These are phyloP conservation scores for Saimiri boliviensis DNA, from an alignment of 2,113 vertebrate genomes.

Conservation along the genomic window DNA sequence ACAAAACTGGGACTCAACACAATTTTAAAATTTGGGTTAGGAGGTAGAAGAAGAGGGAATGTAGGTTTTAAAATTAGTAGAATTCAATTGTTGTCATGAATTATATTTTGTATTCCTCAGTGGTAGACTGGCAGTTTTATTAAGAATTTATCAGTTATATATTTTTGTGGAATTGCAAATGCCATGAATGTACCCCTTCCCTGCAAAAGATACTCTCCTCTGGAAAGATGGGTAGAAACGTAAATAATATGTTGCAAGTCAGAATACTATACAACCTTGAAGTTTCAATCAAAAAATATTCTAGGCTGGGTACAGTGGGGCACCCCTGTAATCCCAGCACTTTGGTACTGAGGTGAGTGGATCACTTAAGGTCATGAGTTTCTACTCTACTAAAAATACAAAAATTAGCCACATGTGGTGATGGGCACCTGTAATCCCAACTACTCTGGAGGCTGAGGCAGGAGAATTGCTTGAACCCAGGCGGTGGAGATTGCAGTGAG, in stretches of 20 bases:
- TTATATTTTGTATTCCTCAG: not conserved
- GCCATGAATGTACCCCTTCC: rapidly evolving
- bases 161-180: not conserved
- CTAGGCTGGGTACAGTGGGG: too few relatives aligned
- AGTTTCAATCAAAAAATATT: not conserved
- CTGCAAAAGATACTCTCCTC: not conserved
- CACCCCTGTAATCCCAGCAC: too few relatives aligned
- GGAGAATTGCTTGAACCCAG: too few relatives aligned
- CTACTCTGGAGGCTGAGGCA: too few relatives aligned
- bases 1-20: not conserved
- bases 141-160: not conserved
- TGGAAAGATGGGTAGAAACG: not conserved
- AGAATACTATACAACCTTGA: not conserved
- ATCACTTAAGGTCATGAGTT: too few relatives aligned
- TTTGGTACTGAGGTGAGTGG: too few relatives aligned
- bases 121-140: not conserved
- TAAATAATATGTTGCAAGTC: not conserved
- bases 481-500: too few relatives aligned
- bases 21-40: not conserved
- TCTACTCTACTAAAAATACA: too few relatives aligned
- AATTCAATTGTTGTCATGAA: not conserved
- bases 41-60: not conserved
- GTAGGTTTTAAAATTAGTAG: not conserved
- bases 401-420: too few relatives aligned
- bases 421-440: too few relatives aligned